Base-by-base conservation (phyloP, 2,797 vertebrate species). In the Sciurus vulgaris region DNA sequence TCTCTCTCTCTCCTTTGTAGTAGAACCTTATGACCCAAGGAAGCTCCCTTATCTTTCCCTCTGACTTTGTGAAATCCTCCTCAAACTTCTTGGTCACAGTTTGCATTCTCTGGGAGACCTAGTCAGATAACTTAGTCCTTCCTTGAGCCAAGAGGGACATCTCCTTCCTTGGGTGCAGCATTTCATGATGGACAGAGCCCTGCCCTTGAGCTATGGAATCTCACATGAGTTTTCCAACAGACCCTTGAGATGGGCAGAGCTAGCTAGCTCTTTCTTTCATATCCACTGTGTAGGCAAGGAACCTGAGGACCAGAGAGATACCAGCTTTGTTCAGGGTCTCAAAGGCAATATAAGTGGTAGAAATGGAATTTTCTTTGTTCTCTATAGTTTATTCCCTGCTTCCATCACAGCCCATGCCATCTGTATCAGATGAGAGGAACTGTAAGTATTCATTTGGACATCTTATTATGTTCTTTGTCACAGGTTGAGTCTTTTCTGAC, bases 1-100 rank as follows among this genome's bases (percentile, higher is more conserved):
- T 65, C 69, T 86, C 30, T 69, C 12, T 93, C 67, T 70, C 38
- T 91, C 78, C 86, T n/a, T 54, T 94, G 73, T 61, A 63, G 74
- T 18, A 41, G 73, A 76, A 49, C 2, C 74, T 73, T 69, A 15
- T 72, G 88, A 63, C 5, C 12, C 20, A 26, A 20, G 65, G 35
- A 79, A 35, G 26, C n/a, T 10, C 10, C 54, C 38, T 89, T n/a
- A 85, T 87, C 70, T 72, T 84, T 82, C 22, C 59, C 59, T 81
- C 24, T 89, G 61, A 77, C 18, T 47, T 90, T 28, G 35, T 18
- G 14, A 79, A 84, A 49, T 77, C 24, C 22, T 90, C 35, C 28
- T 20, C 33, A 81, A 83, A 33, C 26, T 82, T 59, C 28, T 24
- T 49, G 24, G 12, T 7, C 41, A 59, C 9, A 17, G 47, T 59